Base-by-base conservation (phyloP, 2,888 invertebrate genomes). In the Catonia carolina region DNA sequence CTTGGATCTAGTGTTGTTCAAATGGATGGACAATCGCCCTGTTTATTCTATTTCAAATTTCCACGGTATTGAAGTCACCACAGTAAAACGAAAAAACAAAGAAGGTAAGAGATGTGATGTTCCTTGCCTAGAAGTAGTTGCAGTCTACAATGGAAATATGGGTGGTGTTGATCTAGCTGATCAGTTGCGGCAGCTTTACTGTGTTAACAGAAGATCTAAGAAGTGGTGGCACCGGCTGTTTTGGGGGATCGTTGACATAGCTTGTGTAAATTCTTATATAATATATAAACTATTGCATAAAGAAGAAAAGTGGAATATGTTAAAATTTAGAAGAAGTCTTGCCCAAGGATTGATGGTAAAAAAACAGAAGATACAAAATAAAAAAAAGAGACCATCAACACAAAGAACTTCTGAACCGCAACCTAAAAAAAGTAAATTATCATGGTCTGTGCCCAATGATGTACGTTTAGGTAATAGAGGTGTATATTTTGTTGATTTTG, bases 171-270 rank as follows among this genome's bases (percentile, higher is more conserved):
- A 69, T 58, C 59, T 58, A 37, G 65, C 66, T 53, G 67, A 69
- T 55, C 64, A 65, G 56, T 57, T 62, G 10, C 61, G 64, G 58
- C 61, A 63, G n/a, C 52, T 55, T 15, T 67, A 68, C 48, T 61
- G 45, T 48, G 62, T 67, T 31, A 48, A 61, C 42, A 65, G 64
- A 60, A 67, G 67, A 58, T 63, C 63, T 47, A 65, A 64, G 42
- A 67, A 69, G 64, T 69, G 67, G 68, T 68, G 68, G 67, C 65
- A 66, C 35, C 63, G 64, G 52, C 56, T 68, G 14, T 68, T 67
- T 50, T 68, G 65, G 59, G 65, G 66, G 58, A 63, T 65, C 39
- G 14, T 67, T 8, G 67, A 67, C 58, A 61, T 62, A 31, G 49
- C 67, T 22, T 55, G 67, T 31, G 58, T 64, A 20, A 63, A 67